A percentile compares a stretch with the other conserved stretches of the same genome.
These are phyloP conservation scores for Girardinichthys multiradiatus DNA, from an alignment of 2,113 vertebrate genomes.

Conservation along the genomic window DNA sequence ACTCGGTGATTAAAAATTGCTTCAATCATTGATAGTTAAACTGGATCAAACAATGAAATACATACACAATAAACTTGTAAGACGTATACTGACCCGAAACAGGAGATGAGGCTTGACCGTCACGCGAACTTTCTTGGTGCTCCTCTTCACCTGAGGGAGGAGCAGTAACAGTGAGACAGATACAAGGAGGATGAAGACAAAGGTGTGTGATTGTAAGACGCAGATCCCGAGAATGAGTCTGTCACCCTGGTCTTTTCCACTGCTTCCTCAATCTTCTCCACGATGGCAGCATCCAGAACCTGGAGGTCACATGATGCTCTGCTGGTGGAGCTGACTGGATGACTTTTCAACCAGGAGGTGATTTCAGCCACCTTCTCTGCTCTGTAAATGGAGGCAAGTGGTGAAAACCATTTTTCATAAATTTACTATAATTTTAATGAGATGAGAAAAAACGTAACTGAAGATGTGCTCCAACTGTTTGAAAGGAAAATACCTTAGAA, in stretches of 20 bases:
- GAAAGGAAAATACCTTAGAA: not conserved
- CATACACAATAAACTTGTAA: no score
- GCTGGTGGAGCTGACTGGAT: slow-evolving; percentile 73
- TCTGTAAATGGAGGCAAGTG: slow-evolving; percentile 21
- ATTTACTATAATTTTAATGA: not conserved
- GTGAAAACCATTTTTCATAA: not conserved
- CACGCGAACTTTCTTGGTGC: slow-evolving; percentile 93
- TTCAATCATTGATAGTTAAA: no score
- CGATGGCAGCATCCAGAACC: slow-evolving; percentile 65
- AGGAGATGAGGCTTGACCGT: slow-evolving; percentile 97
- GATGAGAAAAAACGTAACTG: not conserved
- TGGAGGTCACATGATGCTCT: slow-evolving; percentile 73
- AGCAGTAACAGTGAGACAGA: slow-evolving; percentile 2
- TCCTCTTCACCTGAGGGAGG: slow-evolving; percentile 85
- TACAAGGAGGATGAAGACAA: not conserved
- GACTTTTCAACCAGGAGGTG: slow-evolving; percentile 68
- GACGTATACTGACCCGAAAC: slow-evolving; percentile 86
- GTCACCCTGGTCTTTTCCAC: slow-evolving; percentile 69
- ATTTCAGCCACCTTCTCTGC: slow-evolving; percentile 72
- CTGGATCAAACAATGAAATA: no score
- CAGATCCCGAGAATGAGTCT: not conserved
- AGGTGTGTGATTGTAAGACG: not conserved
- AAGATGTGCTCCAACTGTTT: not conserved
- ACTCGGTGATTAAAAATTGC: not conserved
- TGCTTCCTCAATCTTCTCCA: slow-evolving; percentile 72